Conservation (phyloP, 1,140 invertebrate genomes). For the Parapsyche elsis region DNA sequence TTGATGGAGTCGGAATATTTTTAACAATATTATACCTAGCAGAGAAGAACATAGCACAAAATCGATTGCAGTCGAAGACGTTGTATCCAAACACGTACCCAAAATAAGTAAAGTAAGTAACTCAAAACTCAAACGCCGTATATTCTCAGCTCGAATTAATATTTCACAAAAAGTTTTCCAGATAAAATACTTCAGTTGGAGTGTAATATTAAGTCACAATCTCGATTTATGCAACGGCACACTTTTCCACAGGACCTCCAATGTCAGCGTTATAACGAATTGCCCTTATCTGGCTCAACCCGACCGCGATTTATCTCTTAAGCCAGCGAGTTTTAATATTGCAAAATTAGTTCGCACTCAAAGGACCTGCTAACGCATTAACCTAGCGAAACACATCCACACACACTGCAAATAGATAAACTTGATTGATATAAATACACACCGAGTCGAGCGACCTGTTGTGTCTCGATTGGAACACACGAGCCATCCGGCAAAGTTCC, state of each 20-base stretch:
- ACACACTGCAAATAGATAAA: neutral
- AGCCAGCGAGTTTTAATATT: neutral
- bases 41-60: no score
- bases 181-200: neutral
- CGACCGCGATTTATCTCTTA: constrained; percentile 33
- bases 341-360: neutral
- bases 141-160: neutral
- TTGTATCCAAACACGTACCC: no score
- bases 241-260: constrained; percentile 1
- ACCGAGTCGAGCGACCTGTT: neutral
- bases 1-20: no score
- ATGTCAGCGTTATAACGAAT: constrained; percentile 30
- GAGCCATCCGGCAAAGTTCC: neutral
- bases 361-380: neutral
- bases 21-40: no score
- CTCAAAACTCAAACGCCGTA: no score
- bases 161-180: neutral
- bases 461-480: neutral
- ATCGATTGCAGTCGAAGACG: no score
- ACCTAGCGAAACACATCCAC: no score
- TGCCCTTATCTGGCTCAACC: constrained; percentile 26
- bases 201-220: constrained; percentile 16
- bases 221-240: constrained; percentile 23
- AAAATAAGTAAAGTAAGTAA: no score
- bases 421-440: constrained; percentile 8